Evolutionary conservation across 2,113 vertebrate species (phyloP), one percentile per base, ranked within the genome.

Genomic region (Cephalopterus ornatus): DNA sequence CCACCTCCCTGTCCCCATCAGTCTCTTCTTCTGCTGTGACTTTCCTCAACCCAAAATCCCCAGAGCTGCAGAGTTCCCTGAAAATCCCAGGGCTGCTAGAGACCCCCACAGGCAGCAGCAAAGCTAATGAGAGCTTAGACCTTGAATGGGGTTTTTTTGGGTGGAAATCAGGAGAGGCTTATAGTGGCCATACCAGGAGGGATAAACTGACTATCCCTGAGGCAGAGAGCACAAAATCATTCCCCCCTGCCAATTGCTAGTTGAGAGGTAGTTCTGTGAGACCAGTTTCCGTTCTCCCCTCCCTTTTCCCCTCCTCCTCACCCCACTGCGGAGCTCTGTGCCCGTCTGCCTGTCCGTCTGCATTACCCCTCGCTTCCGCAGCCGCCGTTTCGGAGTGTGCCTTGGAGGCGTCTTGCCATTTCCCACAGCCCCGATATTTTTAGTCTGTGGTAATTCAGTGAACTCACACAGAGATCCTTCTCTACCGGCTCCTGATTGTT

Each of bases 341-440:
- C 72, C 82, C 0, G 1, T 91, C 79, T 79, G 83, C 62, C 75
- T 79, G 91, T 95, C 93, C 0, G 0, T 79, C 77, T 0, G 0
- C 77, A 41, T 95, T 88, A 83, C 62, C 68, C 88, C 59, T 85
- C 0, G 1, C 62, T 75, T 58, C 68, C 0, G 0, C 44, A 41
- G 77, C 41, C 55, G 21, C 92, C 5, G 6, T 22, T 87, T 66
- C 0, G 1, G 76, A 88, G 42, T 21, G 7, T 91, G 88, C 84
- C 78, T 95, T 9, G 23, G 74, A 95, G 95, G 72, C 11, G 14
- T 61, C 91, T 88, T 84, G 41, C 15, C 33, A 74, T 94, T 73
- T 91, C 89, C 62, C 89, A 23, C 80, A 81, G 85, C 85, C 82
- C 1, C 3, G 72, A 71, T 97, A 76, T 95, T 96, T 97, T 97